A percentile compares a stretch with the other conserved stretches of the same genome.
phyloP scores from a whole-genome alignment of 2,888 invertebrate species.

The Eristalis pertinax region DNA sequence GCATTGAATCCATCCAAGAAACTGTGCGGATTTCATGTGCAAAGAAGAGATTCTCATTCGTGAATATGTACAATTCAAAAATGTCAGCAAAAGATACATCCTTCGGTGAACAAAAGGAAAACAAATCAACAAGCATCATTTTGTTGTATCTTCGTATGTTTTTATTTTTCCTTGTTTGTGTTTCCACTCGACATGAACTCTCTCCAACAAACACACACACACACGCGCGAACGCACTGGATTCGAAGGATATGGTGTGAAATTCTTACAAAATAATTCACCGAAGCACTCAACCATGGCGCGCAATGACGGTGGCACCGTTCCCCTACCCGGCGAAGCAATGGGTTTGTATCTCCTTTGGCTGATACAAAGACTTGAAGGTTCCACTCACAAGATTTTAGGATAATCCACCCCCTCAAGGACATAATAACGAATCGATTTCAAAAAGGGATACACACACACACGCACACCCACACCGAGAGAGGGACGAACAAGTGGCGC shows the following conservation, averaged over 20 bases:
- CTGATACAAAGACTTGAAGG: conserved; percentile 23
- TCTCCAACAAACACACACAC: neutral
- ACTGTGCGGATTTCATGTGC: neutral
- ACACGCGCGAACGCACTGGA: neutral
- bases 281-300: conserved; percentile 48
- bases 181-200: conserved; percentile 7
- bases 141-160: neutral
- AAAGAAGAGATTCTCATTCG: neutral
- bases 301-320: neutral
- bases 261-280: conserved; percentile 59
- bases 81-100: neutral
- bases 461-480: neutral
- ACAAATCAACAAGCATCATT: neutral
- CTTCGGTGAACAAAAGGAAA: neutral
- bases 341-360: too few species aligned
- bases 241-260: conserved; percentile 14
- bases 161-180: conserved; percentile 17
- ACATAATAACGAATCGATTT: conserved; percentile 60
- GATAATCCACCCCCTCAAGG: conserved; percentile 43
- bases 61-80: neutral
- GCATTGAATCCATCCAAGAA: neutral
- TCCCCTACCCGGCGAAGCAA: too few species aligned
- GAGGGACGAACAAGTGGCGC: conserved; percentile 26
- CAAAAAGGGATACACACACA: conserved; percentile 5
- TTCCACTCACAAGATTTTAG: conserved; percentile 21